Conservation (phyloP, 2,113 vertebrate genomes). For the Nettapus auritus region DNA sequence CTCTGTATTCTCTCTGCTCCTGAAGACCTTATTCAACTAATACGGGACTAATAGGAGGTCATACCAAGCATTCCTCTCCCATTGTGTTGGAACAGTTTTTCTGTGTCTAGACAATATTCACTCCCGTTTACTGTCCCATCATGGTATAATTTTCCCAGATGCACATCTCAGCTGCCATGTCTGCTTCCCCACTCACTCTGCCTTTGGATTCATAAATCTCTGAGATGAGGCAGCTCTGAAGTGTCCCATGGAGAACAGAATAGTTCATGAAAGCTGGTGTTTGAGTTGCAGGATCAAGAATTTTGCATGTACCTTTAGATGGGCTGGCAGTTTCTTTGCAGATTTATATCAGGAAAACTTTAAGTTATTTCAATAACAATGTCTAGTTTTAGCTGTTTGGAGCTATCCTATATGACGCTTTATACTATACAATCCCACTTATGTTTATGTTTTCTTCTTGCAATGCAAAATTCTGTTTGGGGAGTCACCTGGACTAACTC, state of each 20-base stretch:
- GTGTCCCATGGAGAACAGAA: neutral
- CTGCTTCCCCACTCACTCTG: neutral
- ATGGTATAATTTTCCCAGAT: neutral
- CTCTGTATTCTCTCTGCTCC: neutral
- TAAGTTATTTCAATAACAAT: neutral
- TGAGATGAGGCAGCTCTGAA: neutral
- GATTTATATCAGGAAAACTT: neutral
- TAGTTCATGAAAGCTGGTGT: neutral
- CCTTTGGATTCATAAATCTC: neutral
- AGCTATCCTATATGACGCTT: neutral
- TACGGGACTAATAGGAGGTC: too few species aligned
- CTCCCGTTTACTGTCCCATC: neutral
- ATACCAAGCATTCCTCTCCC: neutral
- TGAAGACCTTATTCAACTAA: neutral
- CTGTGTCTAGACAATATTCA: neutral
- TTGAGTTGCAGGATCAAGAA: neutral
- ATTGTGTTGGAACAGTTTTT: neutral
- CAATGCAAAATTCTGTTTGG: neutral
- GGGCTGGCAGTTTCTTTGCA: neutral
- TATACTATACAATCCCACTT: neutral
- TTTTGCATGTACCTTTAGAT: neutral
- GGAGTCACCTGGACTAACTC: neutral
- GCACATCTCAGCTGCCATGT: neutral
- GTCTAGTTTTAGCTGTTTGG: neutral
- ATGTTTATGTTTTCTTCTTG: neutral